Evolutionary conservation across 2,797 vertebrate species (phyloP).

Genomic region (Columba guinea): DNA sequence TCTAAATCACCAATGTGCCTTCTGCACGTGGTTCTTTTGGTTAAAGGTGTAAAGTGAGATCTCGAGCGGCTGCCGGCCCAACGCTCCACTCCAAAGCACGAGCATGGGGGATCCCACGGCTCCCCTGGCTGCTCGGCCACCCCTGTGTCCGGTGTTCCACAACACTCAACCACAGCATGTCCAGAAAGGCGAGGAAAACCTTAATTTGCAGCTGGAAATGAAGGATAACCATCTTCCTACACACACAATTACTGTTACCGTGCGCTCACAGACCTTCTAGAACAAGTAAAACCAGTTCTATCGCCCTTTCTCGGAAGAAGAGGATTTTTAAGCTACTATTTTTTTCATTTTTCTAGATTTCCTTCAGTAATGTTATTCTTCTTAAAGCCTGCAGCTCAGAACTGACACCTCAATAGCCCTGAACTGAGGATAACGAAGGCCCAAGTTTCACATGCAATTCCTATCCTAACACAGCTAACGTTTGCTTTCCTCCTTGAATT

Average conservation of each 20-base stretch:
- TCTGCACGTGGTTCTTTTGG: background rate
- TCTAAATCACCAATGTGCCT: background rate
- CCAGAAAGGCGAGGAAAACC: background rate
- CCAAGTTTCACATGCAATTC: background rate
- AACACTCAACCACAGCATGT: background rate
- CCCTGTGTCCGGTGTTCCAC: background rate
- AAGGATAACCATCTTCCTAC: background rate
- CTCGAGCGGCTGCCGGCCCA: background rate
- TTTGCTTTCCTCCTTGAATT: background rate
- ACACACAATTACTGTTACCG: background rate
- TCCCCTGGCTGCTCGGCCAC: background rate
- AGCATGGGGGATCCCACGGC: background rate
- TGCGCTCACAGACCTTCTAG: background rate
- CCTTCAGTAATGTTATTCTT: accelerated
- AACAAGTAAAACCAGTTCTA: background rate
- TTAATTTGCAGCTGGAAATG: background rate
- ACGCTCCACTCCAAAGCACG: background rate
- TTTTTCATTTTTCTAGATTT: background rate
- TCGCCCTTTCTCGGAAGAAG: background rate
- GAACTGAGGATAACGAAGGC: background rate
- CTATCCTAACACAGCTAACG: background rate
- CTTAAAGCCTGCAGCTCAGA: background rate
- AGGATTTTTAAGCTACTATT: background rate
- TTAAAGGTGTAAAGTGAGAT: accelerated
- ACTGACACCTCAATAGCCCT: background rate